These are phyloP conservation scores for Aotus griseimembra DNA, from an alignment of 2,797 vertebrate genomes.

Conservation along the genomic window DNA sequence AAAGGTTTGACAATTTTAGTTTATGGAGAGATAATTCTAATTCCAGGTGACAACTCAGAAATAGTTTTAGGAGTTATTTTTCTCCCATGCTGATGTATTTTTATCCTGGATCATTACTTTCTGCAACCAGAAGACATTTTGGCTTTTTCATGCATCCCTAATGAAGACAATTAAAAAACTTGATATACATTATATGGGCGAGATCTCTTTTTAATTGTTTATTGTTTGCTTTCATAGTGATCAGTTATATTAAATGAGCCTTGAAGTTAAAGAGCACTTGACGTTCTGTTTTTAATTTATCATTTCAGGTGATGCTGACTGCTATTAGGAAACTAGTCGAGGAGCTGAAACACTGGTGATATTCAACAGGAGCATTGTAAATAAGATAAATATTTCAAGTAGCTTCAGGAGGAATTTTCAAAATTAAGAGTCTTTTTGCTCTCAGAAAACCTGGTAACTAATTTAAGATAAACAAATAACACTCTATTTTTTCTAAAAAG, in stretches of 20 bases:
- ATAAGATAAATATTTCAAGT: constrained; percentile 36
- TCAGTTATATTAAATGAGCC: constrained; percentile 77
- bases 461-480: neutral
- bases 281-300: constrained; percentile 76
- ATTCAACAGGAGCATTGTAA: constrained; percentile 12
- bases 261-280: constrained; percentile 72
- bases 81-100: constrained; percentile 67
- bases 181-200: constrained; percentile 57
- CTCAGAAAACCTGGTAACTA: neutral
- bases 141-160: constrained; percentile 73
- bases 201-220: constrained; percentile 76
- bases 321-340: constrained; percentile 17
- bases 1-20: constrained; percentile 55
- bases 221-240: constrained; percentile 76
- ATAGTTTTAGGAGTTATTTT: constrained; percentile 56
- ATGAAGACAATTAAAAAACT: constrained; percentile 78
- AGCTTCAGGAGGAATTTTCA: neutral
- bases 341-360: constrained; percentile 38
- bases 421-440: neutral
- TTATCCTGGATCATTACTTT: constrained; percentile 76
- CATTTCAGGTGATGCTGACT: constrained; percentile 70
- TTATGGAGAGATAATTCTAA: constrained; percentile 63
- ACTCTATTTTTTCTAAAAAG: neutral
- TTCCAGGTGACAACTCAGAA: constrained; percentile 71
- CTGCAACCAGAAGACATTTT: constrained; percentile 62